Base-by-base conservation (phyloP, 2,113 vertebrate genomes). In the Lepidothrix coronata region DNA sequence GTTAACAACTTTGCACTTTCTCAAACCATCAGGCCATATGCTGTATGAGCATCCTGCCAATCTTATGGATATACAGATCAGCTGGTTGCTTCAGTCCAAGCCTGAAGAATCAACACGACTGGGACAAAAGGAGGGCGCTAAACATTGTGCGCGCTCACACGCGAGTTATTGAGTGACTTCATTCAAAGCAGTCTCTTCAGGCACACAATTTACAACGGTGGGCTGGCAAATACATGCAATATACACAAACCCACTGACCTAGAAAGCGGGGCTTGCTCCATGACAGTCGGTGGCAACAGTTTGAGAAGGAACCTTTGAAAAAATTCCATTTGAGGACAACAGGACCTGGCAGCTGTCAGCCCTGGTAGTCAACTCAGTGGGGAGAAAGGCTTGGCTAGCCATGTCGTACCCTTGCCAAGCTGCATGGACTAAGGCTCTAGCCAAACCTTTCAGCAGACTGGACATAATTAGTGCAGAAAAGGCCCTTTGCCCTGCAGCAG, bases 271-370 rank as follows among this genome's bases (percentile, higher is more conserved):
- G 25, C 21, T 81, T 2, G 0, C 81, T 65, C 67, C 1, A 2
- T 22, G 49, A 20, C 68, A 46, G 63, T 92, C 39, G 0, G 59
- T 67, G 55, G 75, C 43, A 61, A 84, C 61, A 37, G 72, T 91
- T 80, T 89, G 85, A 90, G 88, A 54, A 78, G 41, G 52, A 92
- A 58, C 72, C 65, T 92, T 91, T 91, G 68, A 93, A 96, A 96
- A 96, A 86, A 91, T 80, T 84, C 85, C 44, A 54, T 75, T 81
- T 95, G 88, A 96, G 90, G 92, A 74, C 90, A 95, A 93, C 83
- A 52, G 73, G 61, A 72, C 57, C 72, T 94, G 79, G 92, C 95
- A 96, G 90, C 91, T 93, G 88, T 54, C 95, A 92, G 55, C 65
- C 85, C 83, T 87, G 70, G 85, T 93, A 93, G 93, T 84, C 80